Base-by-base conservation (phyloP, 1,140 invertebrate species). In the Bombus turneri region DNA sequence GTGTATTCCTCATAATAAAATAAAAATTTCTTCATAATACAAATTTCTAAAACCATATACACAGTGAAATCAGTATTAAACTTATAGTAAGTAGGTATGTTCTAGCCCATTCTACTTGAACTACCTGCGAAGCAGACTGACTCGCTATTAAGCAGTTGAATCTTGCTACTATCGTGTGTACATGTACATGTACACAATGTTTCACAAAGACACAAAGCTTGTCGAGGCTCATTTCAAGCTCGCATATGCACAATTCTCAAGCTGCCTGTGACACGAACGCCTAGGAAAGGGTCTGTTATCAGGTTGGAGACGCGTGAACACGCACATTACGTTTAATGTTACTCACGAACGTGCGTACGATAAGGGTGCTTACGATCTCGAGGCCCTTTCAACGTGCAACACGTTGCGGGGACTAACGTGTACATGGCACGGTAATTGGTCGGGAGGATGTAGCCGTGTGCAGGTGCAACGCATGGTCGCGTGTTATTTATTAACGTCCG, bases 261-360 rank as follows among this genome's bases (percentile, higher is more conserved):
- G 53, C 74, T 82, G 77, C 25, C 43, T 89, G 75, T 69, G 80
- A 81, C 77, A 57, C 39, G 87, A 86, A 41, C 74, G 1, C 47
- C 31, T 43, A 71, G 62, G 64, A 76, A 86, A 83, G 53, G 59
- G 79, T 76, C 75, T 69, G 76, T 90, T 87, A 90, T 88, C 89
- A 64, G 43, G 37, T 41, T 39, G 31, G 83, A 86, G 69, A 77
- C 80, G 83, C 83, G 80, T 87, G 86, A 88, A 90, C 86, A 90
- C 86, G 86, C 81, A 75, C 83, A 86, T 90, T 90, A 83, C 74
- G 86, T 80, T 88, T 81, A 80, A 79, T 62, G 64, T 84, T 74
- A 37, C 66, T 83, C 72, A 75, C 68, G 62, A 87, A 81, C 71
- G 75, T 87, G 81, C 87, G 87, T 89, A 84, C 77, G 85, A 88